phyloP scores from a whole-genome alignment of 2,888 invertebrate genomes.

The Drosophila paranaensis region DNA sequence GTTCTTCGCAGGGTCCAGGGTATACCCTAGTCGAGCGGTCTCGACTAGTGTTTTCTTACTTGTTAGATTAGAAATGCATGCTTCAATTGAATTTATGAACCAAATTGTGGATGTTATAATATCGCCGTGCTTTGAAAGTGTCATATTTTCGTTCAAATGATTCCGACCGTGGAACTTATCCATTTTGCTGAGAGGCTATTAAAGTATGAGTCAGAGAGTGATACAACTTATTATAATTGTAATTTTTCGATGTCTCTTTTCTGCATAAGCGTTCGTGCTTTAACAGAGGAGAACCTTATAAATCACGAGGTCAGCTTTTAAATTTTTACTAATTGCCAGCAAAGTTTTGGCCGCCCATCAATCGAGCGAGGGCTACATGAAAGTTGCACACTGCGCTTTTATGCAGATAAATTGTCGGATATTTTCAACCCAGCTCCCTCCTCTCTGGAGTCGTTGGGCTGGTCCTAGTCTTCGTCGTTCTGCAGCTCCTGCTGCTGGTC shows the following conservation, averaged over 20 bases:
- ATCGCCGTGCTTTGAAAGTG: too few relatives aligned
- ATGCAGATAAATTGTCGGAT: conserved; percentile 81
- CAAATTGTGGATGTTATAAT: too few relatives aligned
- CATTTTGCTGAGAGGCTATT: too few relatives aligned
- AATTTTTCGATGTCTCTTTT: background rate
- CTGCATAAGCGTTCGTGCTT: conserved; percentile 1
- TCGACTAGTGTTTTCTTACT: too few relatives aligned
- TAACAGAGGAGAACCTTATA: conserved; percentile 15
- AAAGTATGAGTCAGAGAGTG: too few relatives aligned
- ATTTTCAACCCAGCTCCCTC: conserved; percentile 46
- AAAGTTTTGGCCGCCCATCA: conserved; percentile 74
- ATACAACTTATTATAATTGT: background rate
- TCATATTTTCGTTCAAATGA: too few relatives aligned
- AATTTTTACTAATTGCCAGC: conserved; percentile 54
- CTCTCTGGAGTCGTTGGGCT: background rate
- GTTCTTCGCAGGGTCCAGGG: too few relatives aligned
- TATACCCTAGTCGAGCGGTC: too few relatives aligned
- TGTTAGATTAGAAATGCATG: too few relatives aligned
- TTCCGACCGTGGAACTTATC: too few relatives aligned
- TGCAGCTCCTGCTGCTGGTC: background rate
- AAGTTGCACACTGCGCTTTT: conserved; percentile 80
- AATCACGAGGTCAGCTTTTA: conserved; percentile 33
- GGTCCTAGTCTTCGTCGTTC: background rate
- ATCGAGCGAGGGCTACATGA: conserved; percentile 68
- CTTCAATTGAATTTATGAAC: too few relatives aligned